A percentile compares a stretch with the other conserved stretches of the same genome.
phyloP scores from a whole-genome alignment of 2,113 vertebrate genomes.

The Phasianus colchicus region DNA sequence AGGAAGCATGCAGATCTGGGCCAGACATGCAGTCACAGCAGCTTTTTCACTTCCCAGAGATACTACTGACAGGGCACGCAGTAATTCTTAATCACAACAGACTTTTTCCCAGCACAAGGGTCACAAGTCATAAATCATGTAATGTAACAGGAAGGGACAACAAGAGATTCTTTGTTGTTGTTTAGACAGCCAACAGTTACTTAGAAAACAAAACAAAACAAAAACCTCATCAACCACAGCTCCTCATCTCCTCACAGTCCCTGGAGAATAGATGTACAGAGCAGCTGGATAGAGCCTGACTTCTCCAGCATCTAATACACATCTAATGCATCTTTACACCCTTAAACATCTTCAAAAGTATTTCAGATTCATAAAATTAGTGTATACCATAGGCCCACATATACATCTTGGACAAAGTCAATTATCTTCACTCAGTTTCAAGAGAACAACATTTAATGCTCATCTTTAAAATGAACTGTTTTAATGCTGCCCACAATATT shows the following conservation, averaged over 20 bases:
- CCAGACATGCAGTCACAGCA: background rate
- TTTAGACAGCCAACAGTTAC: background rate
- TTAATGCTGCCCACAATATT: background rate
- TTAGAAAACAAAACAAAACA: background rate
- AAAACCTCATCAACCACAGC: background rate
- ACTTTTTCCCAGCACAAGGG: background rate
- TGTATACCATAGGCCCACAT: background rate
- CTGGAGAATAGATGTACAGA: background rate
- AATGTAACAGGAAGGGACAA: background rate
- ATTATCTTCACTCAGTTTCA: background rate
- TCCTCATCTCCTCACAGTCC: background rate
- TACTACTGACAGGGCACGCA: background rate
- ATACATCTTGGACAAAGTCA: background rate
- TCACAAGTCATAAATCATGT: background rate
- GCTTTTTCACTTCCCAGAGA: background rate
- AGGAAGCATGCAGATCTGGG: accelerated
- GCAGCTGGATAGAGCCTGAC: background rate
- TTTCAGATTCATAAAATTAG: background rate
- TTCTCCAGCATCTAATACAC: background rate
- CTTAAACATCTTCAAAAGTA: accelerated
- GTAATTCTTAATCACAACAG: background rate
- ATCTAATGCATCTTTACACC: background rate
- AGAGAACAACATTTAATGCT: background rate
- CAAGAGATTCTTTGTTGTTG: background rate
- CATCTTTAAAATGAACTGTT: background rate